These are phyloP conservation scores for Sipunculus nudus DNA, from an alignment of 2,888 invertebrate genomes.

Conservation along the genomic window DNA sequence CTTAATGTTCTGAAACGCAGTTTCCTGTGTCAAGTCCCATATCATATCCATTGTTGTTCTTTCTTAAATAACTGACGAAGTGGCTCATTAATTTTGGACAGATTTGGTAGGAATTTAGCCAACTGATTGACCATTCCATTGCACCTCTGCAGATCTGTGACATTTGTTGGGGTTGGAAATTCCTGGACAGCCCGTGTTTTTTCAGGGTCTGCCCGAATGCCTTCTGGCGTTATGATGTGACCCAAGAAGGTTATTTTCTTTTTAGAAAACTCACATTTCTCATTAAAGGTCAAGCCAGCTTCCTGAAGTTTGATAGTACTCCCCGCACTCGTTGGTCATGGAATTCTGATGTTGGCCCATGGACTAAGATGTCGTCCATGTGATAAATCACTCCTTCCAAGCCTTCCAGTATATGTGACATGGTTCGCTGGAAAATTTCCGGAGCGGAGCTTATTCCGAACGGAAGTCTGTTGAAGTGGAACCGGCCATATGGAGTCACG, in stretches of 20 bases:
- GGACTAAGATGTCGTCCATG: conserved; percentile 38
- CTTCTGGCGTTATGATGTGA: conserved; percentile 22
- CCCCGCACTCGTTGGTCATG: conserved; percentile 27
- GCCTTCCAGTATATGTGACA: conserved; percentile 23
- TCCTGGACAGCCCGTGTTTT: conserved; percentile 19
- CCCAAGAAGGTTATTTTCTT: conserved; percentile 28
- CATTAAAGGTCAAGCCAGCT: conserved; percentile 33
- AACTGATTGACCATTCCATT: conserved; percentile 36
- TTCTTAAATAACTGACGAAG: conserved; percentile 23
- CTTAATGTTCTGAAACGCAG: conserved; percentile 52
- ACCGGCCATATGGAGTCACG: too few species aligned
- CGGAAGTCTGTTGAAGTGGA: conserved; percentile 24
- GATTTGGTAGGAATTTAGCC: conserved; percentile 20
- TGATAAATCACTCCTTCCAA: conserved; percentile 28
- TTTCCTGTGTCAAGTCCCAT: conserved; percentile 28
- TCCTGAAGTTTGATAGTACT: conserved; percentile 16
- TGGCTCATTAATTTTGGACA: conserved; percentile 23
- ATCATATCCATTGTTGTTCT: conserved; percentile 18
- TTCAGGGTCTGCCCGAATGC: conserved; percentile 23
- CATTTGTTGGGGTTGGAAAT: conserved; percentile 18
- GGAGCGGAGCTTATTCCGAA: conserved; percentile 23
- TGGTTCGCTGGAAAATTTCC: conserved; percentile 22
- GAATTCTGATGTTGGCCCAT: conserved; percentile 10
- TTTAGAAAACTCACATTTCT: conserved; percentile 36
- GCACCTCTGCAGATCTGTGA: conserved; percentile 18